These are phyloP conservation scores for Tautogolabrus adspersus DNA, from an alignment of 2,113 vertebrate species.

Conservation along the genomic window DNA sequence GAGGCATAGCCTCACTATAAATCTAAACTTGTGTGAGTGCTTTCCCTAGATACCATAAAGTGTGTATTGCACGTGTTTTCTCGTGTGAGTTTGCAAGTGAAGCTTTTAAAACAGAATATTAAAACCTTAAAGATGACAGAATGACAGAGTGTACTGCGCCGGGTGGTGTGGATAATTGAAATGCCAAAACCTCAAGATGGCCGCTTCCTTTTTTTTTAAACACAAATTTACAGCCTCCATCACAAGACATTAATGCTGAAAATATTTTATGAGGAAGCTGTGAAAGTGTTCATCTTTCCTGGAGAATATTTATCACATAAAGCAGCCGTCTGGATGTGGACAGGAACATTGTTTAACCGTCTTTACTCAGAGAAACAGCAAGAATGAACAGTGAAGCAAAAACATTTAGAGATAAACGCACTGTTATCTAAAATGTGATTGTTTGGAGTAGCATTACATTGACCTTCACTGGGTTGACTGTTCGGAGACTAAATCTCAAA, in stretches of 20 bases:
- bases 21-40: constrained; percentile 51
- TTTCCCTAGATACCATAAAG: background rate
- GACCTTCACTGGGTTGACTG: no score
- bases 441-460: no score
- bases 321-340: constrained; percentile 16
- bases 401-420: no score
- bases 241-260: constrained; percentile 57
- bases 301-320: constrained; percentile 26
- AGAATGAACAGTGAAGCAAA: background rate
- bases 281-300: constrained; percentile 41
- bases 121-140: constrained; percentile 71
- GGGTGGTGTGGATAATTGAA: constrained; percentile 73
- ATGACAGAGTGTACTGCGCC: constrained; percentile 55
- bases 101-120: constrained; percentile 67
- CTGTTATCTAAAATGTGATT: no score
- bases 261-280: constrained; percentile 52
- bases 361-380: constrained; percentile 4
- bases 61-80: constrained; percentile 1
- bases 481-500: no score
- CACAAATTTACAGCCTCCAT: constrained; percentile 64
- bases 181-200: constrained; percentile 70
- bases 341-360: background rate
- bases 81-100: constrained; percentile 35
- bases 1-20: constrained; percentile 53
- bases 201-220: constrained; percentile 42